Evolutionary conservation across 2,888 invertebrate species (phyloP).

Genomic region (Agelastica alni): DNA sequence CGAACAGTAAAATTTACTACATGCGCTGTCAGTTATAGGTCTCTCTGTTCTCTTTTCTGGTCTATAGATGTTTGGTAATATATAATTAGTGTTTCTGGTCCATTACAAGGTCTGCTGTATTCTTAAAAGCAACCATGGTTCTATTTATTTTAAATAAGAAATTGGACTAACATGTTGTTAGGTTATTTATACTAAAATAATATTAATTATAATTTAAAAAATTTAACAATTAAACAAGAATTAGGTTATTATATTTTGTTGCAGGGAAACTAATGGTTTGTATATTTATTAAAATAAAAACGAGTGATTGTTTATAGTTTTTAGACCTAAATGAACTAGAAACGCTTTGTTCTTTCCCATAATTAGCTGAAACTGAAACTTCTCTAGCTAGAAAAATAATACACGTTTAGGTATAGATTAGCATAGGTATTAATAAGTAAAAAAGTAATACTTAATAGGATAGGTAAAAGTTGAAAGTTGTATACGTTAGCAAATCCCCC

Average conservation of each 20-base stretch:
- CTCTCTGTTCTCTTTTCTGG: constrained; percentile 3
- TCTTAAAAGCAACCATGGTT: too few relatives aligned
- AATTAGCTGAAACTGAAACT: constrained; percentile 41
- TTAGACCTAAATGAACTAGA: constrained; percentile 38
- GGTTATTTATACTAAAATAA: too few relatives aligned
- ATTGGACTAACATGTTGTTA: too few relatives aligned
- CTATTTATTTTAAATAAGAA: too few relatives aligned
- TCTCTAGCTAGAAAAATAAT: constrained; percentile 49
- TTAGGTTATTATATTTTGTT: too few relatives aligned
- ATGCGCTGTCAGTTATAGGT: constrained; percentile 10
- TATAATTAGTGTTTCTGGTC: constrained; percentile 17
- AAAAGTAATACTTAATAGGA: constrained; percentile 48
- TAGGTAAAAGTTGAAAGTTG: constrained; percentile 47
- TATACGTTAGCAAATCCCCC: constrained; percentile 45
- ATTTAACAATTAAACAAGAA: too few relatives aligned
- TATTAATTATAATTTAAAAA: too few relatives aligned
- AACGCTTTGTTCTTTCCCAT: constrained; percentile 32
- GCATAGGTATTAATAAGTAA: constrained; percentile 42
- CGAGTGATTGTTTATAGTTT: too few relatives aligned
- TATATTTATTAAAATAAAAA: too few relatives aligned
- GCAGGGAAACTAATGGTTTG: too few relatives aligned
- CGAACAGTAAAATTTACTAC: constrained; percentile 6
- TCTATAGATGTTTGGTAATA: constrained; percentile 19
- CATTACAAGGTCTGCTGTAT: too few relatives aligned
- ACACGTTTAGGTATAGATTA: constrained; percentile 50